Conservation (phyloP, 2,888 invertebrate species). For the Gandaritis pyraliata region DNA sequence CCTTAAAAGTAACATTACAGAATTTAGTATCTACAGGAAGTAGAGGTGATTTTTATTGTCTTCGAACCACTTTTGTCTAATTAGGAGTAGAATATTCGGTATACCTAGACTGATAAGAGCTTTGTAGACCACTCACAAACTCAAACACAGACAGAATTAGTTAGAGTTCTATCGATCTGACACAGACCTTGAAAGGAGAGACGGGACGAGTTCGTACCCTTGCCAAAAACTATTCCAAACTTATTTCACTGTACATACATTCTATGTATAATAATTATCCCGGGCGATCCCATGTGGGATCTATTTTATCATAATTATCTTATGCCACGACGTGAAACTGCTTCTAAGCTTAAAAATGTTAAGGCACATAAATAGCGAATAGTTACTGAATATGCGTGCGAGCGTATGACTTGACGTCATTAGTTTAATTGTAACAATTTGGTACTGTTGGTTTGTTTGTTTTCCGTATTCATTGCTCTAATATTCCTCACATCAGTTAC, state of each 20-base stretch:
- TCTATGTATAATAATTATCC: too few species aligned
- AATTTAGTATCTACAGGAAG: too few species aligned
- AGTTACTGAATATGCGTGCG: slow-evolving; percentile 18
- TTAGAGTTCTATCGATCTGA: slow-evolving; percentile 8
- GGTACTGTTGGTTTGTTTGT: neutral
- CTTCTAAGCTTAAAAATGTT: neutral
- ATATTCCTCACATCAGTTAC: too few species aligned
- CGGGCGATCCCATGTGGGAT: too few species aligned
- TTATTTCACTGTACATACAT: neutral
- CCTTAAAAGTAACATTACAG: too few species aligned
- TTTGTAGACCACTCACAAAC: slow-evolving; percentile 4
- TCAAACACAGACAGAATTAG: slow-evolving; percentile 5
- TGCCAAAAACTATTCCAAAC: neutral
- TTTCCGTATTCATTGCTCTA: slow-evolving; percentile 9
- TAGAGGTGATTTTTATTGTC: too few species aligned
- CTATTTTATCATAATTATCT: too few species aligned
- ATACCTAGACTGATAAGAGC: too few species aligned
- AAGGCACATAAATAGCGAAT: neutral
- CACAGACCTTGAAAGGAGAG: slow-evolving; percentile 2
- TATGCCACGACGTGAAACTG: neutral
- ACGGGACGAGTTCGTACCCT: slow-evolving; percentile 2
- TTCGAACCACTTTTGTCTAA: too few species aligned
- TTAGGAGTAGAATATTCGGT: too few species aligned
- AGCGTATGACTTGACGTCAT: slow-evolving; percentile 16
- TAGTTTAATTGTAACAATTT: slow-evolving; percentile 14